phyloP scores from a whole-genome alignment of 2,797 vertebrate genomes.

The Pyrrhura leucotis region DNA sequence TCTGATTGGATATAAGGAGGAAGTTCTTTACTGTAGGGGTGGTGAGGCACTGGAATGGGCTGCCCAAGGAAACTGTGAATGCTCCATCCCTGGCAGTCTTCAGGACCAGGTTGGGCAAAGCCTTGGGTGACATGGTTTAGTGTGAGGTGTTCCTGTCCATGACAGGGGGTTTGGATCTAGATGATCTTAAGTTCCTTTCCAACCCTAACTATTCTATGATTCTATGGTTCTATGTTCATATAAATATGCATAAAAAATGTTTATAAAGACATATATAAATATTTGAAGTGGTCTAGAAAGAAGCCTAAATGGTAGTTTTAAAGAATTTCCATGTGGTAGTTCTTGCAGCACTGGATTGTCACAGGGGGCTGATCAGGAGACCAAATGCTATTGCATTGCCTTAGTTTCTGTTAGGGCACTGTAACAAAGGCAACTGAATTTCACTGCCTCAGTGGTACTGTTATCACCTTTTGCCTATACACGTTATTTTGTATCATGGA shows the following conservation, averaged over 20 bases:
- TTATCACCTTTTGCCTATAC: slow-evolving; percentile 25
- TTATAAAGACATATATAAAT: neutral
- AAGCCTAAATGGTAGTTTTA: neutral
- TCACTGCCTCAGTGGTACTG: neutral
- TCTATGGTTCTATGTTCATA: neutral
- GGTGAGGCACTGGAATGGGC: no score
- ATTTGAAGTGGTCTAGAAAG: neutral
- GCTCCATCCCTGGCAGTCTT: no score
- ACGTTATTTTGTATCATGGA: neutral
- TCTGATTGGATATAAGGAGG: no score
- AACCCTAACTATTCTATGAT: no score
- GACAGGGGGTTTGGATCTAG: no score
- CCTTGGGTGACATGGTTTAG: no score
- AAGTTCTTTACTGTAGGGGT: no score
- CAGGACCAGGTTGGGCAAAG: no score
- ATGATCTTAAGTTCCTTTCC: no score
- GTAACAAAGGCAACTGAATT: slow-evolving; percentile 20
- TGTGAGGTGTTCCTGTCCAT: no score
- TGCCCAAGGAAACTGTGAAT: no score
- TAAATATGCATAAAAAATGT: neutral
- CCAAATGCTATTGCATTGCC: neutral
- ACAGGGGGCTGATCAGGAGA: neutral
- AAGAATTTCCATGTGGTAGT: neutral
- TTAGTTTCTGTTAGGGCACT: neutral
- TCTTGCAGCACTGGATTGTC: neutral